phyloP scores from a whole-genome alignment of 2,888 invertebrate species.

The Xestia rhomboidea region DNA sequence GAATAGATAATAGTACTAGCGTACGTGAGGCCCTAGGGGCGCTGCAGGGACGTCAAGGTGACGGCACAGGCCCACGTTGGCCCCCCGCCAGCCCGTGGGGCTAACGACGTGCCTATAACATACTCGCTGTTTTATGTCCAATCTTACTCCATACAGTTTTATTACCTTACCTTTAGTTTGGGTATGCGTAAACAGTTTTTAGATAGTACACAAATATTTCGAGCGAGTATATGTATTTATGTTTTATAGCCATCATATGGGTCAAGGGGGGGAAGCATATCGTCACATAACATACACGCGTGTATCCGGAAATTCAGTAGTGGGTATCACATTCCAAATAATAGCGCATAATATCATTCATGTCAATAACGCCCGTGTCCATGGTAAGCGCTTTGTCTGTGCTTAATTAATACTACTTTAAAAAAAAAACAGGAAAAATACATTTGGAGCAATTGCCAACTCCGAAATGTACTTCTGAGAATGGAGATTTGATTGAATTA shows the following conservation, averaged over 20 bases:
- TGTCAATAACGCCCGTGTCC: not conserved
- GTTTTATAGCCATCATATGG: not conserved
- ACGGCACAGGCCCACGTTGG: conserved; percentile 55
- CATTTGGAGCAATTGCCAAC: conserved; percentile 35
- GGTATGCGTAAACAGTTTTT: conserved; percentile 53
- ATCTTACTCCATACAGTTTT: conserved; percentile 53
- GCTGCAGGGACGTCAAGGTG: conserved; percentile 56
- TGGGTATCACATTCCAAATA: conserved; percentile 14
- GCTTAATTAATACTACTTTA: conserved; percentile 24
- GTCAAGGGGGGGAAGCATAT: not conserved
- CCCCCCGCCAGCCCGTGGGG: conserved; percentile 53
- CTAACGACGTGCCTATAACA: conserved; percentile 42
- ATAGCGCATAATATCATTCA: not conserved
- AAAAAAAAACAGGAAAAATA: conserved; percentile 45
- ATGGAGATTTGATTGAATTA: conserved; percentile 54
- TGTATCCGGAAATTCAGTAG: not conserved
- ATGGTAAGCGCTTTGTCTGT: not conserved
- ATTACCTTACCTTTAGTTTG: conserved; percentile 44
- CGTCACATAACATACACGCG: not conserved
- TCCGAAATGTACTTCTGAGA: conserved; percentile 42
- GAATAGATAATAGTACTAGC: too few relatives aligned
- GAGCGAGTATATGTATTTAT: not conserved
- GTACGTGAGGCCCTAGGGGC: conserved; percentile 63
- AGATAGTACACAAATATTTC: conserved; percentile 13
- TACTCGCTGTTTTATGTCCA: conserved; percentile 50